Evolutionary conservation across 2,797 vertebrate species (phyloP).

Genomic region (Sitta carolinensis): DNA sequence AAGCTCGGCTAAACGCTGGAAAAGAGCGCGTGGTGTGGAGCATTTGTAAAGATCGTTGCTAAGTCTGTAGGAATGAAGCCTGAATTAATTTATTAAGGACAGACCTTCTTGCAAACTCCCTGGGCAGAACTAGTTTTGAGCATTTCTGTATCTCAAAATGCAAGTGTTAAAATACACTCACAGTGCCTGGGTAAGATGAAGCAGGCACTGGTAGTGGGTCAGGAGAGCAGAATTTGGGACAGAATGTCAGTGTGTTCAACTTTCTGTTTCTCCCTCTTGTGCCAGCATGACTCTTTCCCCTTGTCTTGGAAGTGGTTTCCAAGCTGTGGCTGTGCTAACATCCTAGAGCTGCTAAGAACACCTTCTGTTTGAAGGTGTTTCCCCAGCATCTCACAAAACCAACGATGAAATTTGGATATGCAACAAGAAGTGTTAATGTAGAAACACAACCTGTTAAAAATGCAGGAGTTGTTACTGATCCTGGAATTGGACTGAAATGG

Average conservation of each 20-base stretch:
- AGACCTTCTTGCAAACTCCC: not conserved
- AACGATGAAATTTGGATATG: rapidly evolving
- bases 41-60: not conserved
- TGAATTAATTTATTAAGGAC: not conserved
- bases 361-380: not conserved
- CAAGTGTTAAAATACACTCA: not conserved
- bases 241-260: not conserved
- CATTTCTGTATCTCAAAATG: not conserved
- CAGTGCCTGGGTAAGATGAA: not conserved
- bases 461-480: not conserved
- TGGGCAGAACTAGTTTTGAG: not conserved
- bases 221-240: not conserved
- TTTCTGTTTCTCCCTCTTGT: conserved; percentile 4
- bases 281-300: conserved; percentile 4
- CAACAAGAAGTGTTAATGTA: not conserved
- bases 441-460: not conserved
- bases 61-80: not conserved
- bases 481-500: not conserved
- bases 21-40: not conserved
- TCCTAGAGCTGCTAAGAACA: not conserved
- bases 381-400: not conserved
- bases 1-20: not conserved
- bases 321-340: not conserved
- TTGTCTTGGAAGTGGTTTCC: not conserved
- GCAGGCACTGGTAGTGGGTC: not conserved